Conservation (phyloP, 2,888 invertebrate species). For the Campoplex nolae region DNA sequence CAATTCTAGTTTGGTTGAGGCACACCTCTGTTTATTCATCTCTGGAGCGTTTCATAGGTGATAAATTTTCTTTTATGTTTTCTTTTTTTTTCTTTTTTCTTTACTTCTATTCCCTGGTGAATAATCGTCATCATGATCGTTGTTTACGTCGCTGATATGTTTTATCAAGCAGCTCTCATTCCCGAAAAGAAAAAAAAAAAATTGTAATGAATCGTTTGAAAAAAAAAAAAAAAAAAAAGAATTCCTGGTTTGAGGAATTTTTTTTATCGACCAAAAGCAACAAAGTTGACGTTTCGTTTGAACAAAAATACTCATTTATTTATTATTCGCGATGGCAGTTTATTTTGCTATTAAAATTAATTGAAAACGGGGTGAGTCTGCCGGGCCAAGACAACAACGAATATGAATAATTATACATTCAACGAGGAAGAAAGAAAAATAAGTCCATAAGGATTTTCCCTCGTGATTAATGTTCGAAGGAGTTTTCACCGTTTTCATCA, state of each 20-base stretch:
- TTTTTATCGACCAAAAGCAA: too few species aligned
- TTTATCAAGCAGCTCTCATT: not conserved
- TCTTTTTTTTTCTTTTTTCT: not conserved
- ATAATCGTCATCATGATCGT: conserved; percentile 24
- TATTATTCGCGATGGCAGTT: not conserved
- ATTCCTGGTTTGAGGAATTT: too few species aligned
- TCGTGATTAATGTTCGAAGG: not conserved
- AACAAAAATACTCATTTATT: not conserved
- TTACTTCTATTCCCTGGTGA: not conserved
- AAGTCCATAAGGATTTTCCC: not conserved
- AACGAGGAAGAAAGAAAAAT: not conserved
- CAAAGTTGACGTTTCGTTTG: not conserved
- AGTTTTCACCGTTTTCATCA: conserved; percentile 9
- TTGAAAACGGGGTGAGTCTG: not conserved
- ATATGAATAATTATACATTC: not conserved
- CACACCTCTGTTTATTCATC: conserved; percentile 64
- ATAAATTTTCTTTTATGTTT: conserved; percentile 54
- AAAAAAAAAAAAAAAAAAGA: not conserved
- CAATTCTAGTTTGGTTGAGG: conserved; percentile 51
- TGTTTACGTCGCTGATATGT: conserved; percentile 45
- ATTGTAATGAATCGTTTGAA: not conserved
- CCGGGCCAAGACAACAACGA: not conserved
- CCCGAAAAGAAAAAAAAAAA: not conserved
- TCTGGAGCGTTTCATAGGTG: conserved; percentile 51
- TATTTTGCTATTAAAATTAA: not conserved